Conservation (phyloP, 2,888 invertebrate genomes). For the Sarcophaga rosellei region DNA sequence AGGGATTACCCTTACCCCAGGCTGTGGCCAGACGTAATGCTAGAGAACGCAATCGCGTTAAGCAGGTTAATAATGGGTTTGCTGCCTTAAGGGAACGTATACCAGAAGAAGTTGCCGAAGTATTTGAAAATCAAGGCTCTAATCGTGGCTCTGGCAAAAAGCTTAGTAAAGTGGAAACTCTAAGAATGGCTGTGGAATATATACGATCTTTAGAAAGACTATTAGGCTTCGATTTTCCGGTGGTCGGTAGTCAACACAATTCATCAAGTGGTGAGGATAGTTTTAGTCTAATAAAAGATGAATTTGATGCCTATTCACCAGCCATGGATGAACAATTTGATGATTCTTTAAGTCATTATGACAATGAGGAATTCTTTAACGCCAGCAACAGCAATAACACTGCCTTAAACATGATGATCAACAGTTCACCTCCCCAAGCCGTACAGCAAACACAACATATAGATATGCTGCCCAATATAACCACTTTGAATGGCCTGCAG, state of each 20-base stretch:
- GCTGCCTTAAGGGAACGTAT: slow-evolving; percentile 93
- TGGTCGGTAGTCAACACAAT: slow-evolving; percentile 47
- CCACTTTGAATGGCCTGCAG: slow-evolving; percentile 82
- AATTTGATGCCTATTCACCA: slow-evolving; percentile 75
- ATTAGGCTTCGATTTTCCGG: slow-evolving; percentile 84
- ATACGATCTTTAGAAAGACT: slow-evolving; percentile 90
- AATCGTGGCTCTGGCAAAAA: slow-evolving; percentile 85
- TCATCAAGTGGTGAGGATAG: slow-evolving; percentile 77
- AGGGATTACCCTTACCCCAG: slow-evolving; percentile 86
- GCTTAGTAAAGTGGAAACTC: slow-evolving; percentile 92
- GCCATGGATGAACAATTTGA: slow-evolving; percentile 73
- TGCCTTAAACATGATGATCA: too few relatives aligned
- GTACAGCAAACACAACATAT: slow-evolving; percentile 44
- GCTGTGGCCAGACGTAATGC: slow-evolving; percentile 95
- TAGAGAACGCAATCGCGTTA: slow-evolving; percentile 94
- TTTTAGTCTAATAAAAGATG: slow-evolving; percentile 78
- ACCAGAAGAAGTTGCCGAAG: slow-evolving; percentile 89
- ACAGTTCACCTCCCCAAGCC: not conserved
- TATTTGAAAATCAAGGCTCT: slow-evolving; percentile 85
- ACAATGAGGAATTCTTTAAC: slow-evolving; percentile 74
- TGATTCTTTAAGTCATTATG: slow-evolving; percentile 77
- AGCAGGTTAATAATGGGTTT: slow-evolving; percentile 95
- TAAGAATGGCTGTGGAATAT: slow-evolving; percentile 95
- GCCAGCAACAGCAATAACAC: not conserved
- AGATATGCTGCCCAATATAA: slow-evolving; percentile 81